Conservation (phyloP, 2,797 vertebrate species). For the Botia kubotai region DNA sequence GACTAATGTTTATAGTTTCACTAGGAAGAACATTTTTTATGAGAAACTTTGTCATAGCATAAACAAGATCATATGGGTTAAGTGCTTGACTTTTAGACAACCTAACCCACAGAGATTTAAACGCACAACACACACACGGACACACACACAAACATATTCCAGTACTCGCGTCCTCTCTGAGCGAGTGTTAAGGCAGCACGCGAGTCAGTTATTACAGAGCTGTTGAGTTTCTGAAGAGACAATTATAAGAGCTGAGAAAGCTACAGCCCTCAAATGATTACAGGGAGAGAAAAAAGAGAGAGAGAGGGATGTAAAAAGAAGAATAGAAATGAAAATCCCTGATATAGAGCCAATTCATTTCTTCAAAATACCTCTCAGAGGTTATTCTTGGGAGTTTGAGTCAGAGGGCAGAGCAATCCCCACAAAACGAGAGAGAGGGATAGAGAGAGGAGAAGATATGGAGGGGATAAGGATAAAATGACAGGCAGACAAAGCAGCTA, state of each 20-base stretch:
- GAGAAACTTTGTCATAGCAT: background rate
- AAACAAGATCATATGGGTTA: background rate
- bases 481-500: conserved; percentile 78
- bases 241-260: conserved; percentile 83
- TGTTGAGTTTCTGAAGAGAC: conserved; percentile 78
- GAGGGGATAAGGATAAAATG: conserved; percentile 47
- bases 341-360: conserved; percentile 80
- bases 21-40: too few relatives aligned
- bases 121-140: conserved; percentile 40
- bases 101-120: conserved; percentile 65
- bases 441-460: background rate
- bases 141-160: conserved; percentile 32
- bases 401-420: conserved; percentile 60
- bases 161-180: conserved; percentile 31
- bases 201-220: conserved; percentile 80
- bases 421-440: conserved; percentile 25
- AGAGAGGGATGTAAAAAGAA: conserved; percentile 60
- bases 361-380: conserved; percentile 88
- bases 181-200: conserved; percentile 74
- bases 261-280: conserved; percentile 80
- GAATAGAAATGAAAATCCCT: conserved; percentile 78
- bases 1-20: too few relatives aligned
- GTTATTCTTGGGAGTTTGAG: conserved; percentile 82
- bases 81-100: conserved; percentile 2
- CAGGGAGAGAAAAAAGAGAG: conserved; percentile 68